phyloP scores from a whole-genome alignment of 2,888 invertebrate species.

The Dexiosoma caninum region DNA sequence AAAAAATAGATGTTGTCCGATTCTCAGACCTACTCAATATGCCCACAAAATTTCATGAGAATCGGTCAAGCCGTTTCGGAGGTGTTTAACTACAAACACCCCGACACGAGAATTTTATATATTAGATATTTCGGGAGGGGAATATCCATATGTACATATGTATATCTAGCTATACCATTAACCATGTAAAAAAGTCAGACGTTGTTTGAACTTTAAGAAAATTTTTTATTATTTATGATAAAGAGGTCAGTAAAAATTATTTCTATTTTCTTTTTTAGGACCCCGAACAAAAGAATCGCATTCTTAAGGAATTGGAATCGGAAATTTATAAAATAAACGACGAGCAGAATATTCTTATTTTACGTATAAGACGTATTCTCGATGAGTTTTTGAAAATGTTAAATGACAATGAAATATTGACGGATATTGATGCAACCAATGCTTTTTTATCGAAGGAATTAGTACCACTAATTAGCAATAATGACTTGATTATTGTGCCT shows the following conservation, averaged over 20 bases:
- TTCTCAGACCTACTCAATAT: too few species aligned
- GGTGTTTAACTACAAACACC: too few species aligned
- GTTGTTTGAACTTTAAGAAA: too few species aligned
- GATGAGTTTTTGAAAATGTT: constrained; percentile 71
- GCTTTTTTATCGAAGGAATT: constrained; percentile 70
- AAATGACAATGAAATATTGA: constrained; percentile 67
- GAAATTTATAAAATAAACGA: constrained; percentile 76
- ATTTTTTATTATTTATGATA: too few species aligned
- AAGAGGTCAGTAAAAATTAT: background rate
- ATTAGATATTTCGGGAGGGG: too few species aligned
- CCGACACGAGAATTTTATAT: too few species aligned
- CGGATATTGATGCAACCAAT: constrained; percentile 68
- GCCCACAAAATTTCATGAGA: too few species aligned
- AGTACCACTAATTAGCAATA: constrained; percentile 69
- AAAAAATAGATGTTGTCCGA: too few species aligned
- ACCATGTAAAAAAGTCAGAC: too few species aligned
- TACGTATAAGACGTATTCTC: constrained; percentile 70
- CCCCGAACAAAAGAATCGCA: constrained; percentile 70
- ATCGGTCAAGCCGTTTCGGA: too few species aligned
- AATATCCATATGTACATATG: too few species aligned
- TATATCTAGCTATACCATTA: too few species aligned
- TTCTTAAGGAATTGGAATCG: constrained; percentile 73
- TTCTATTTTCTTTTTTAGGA: constrained; percentile 65
- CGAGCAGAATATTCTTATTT: constrained; percentile 72
- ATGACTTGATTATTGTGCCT: constrained; percentile 67